A percentile compares a stretch with the other conserved stretches of the same genome.
These are phyloP conservation scores for Cercocebus atys DNA, from an alignment of 2,113 vertebrate genomes.

Conservation along the genomic window DNA sequence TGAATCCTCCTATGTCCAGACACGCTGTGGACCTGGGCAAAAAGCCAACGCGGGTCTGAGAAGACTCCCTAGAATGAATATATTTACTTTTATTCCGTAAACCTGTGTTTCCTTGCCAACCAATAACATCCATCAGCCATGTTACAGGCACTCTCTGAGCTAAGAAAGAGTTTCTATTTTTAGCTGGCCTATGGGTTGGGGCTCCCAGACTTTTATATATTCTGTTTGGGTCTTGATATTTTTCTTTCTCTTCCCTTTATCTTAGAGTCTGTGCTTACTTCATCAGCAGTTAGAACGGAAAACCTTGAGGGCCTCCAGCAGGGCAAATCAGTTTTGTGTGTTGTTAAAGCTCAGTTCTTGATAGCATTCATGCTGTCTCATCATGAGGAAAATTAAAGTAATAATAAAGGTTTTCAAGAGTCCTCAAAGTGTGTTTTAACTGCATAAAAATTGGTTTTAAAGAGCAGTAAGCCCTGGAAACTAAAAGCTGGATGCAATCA, in stretches of 20 bases:
- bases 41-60: not conserved
- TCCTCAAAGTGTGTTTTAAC: constrained; percentile 46
- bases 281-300: constrained; percentile 44
- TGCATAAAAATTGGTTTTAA: constrained; percentile 58
- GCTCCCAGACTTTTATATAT: not conserved
- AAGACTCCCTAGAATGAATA: not conserved
- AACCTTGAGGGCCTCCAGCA: constrained; percentile 30
- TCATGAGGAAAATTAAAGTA: constrained; percentile 71
- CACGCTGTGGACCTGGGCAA: not conserved
- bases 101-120: not conserved
- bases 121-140: not conserved
- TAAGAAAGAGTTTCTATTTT: constrained; percentile 21
- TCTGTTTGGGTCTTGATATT: constrained; percentile 35
- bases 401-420: constrained; percentile 77
- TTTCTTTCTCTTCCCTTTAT: constrained; percentile 44
- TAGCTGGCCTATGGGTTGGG: constrained; percentile 1
- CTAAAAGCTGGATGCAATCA: constrained; percentile 5
- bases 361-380: constrained; percentile 55
- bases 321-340: constrained; percentile 76
- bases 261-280: constrained; percentile 63
- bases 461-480: constrained; percentile 39
- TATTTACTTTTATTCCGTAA: constrained; percentile 49
- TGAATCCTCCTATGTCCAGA: constrained; percentile 29
- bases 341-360: constrained; percentile 65
- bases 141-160: constrained; percentile 8